phyloP scores from a whole-genome alignment of 2,113 vertebrate species.

The Greenwoodochromis staneri region DNA sequence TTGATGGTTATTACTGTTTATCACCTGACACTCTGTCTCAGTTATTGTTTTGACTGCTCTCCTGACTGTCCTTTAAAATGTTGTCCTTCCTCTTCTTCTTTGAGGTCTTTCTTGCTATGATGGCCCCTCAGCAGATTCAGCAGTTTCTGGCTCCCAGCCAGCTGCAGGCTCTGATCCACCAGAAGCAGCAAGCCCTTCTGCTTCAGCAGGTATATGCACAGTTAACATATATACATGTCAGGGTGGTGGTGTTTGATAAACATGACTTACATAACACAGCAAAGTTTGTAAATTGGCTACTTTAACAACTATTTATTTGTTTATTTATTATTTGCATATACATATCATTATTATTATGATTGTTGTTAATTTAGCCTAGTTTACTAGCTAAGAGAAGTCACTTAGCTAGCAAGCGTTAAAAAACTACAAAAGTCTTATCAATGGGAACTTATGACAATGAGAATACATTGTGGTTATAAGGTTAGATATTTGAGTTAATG shows the following conservation, averaged over 20 bases:
- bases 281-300: not conserved
- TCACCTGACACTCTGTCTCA: conserved; percentile 15
- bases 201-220: conserved; percentile 84
- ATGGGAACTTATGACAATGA: not conserved
- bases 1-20: conserved; percentile 35
- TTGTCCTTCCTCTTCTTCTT: not conserved
- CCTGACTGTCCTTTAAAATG: not conserved
- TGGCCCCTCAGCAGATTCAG: conserved; percentile 91
- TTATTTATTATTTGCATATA: not conserved
- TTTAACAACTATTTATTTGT: not conserved
- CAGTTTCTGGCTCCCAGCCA: conserved; percentile 86
- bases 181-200: conserved; percentile 90
- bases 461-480: not conserved
- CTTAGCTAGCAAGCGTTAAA: not conserved
- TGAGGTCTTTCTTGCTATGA: conserved; percentile 89
- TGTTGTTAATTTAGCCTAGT: not conserved
- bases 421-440: not conserved
- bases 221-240: not conserved
- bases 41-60: not conserved
- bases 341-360: not conserved
- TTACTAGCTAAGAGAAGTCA: not conserved
- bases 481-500: not conserved
- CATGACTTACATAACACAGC: not conserved
- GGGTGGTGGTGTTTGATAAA: not conserved
- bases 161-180: conserved; percentile 85